Base-by-base conservation (phyloP, 2,113 vertebrate species). In the Condylura cristata region DNA sequence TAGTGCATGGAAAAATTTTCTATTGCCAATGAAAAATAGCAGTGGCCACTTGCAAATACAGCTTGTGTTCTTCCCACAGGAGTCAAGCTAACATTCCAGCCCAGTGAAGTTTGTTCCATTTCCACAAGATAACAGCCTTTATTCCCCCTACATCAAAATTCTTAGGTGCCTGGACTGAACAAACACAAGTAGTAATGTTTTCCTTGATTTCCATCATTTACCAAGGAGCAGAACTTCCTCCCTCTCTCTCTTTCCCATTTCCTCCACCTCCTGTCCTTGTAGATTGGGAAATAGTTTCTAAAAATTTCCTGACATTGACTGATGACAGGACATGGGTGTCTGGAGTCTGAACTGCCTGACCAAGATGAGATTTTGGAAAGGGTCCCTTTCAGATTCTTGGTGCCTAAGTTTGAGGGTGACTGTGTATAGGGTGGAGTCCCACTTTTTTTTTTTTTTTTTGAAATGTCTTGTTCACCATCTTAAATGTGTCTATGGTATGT, bases 301-400 rank as follows among this genome's bases (percentile, higher is more conserved):
- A 97, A 97, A 97, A 97, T 98, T 98, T 98, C 98, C 98, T 98
- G 98, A 96, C 98, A 96, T 97, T 98, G 98, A 98, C 97, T 98
- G 98, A 98, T 98, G 98, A 98, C 98, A 98, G 98, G 98, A 98
- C 98, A 98, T 97, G 94, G 95, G 89, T 98, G 98, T 98, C 97
- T 98, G 96, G 96, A 97, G 94, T 96, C 88, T 97, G 95, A 96
- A 76, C 63, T 89, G 94, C 80, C 93, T 90, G 95, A 92, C 79
- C 63, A 41, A 32, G 61, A 92, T 90, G 86, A 93, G 90, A 96
- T 94, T 94, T 93, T 76, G 86, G 90, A 95, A 97, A 95, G 81
- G 68, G 30, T 56, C 44, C 24, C 91, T 92, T 63, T 46, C 41
- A 65, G 74, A 26, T 48, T 48, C 66, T 78, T 89, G 32, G 46